phyloP scores from a whole-genome alignment of 2,797 vertebrate species.

The Poecilia velifera region DNA sequence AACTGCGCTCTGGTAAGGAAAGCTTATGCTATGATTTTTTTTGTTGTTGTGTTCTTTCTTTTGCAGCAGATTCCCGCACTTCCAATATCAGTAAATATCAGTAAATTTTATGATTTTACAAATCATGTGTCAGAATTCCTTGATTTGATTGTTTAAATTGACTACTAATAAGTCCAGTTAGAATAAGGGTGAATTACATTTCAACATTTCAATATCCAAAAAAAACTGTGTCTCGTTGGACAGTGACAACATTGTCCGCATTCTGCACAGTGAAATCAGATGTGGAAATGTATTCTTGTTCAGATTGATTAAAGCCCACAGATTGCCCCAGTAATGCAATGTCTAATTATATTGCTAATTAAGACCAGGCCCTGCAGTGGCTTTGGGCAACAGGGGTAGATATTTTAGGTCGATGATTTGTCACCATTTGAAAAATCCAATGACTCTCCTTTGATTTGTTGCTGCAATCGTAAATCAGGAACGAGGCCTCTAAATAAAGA shows the following conservation, averaged over 20 bases:
- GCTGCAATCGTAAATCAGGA: constrained; percentile 67
- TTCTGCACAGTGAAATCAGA: constrained; percentile 54
- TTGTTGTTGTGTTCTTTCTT: not conserved
- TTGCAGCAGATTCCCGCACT: not conserved
- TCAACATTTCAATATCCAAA: no score
- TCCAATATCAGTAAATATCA: not conserved
- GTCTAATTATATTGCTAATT: constrained; percentile 85
- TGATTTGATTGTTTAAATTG: not conserved
- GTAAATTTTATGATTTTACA: constrained; percentile 21
- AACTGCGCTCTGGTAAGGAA: constrained; percentile 93
- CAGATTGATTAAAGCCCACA: constrained; percentile 76
- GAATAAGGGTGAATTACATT: not conserved
- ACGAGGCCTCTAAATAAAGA: constrained; percentile 62
- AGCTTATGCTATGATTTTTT: not conserved
- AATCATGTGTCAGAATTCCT: not conserved
- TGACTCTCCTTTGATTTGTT: constrained; percentile 72
- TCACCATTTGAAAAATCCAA: constrained; percentile 76
- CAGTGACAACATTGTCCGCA: constrained; percentile 57
- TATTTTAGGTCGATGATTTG: constrained; percentile 81
- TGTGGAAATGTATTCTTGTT: constrained; percentile 73
- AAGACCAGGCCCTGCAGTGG: constrained; percentile 66
- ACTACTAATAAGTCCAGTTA: not conserved
- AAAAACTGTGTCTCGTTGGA: constrained; percentile 40
- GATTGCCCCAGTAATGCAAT: constrained; percentile 77
- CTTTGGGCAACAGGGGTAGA: constrained; percentile 73